Evolutionary conservation across 1,140 invertebrate species (phyloP).

Genomic region (Radopholus similis): DNA sequence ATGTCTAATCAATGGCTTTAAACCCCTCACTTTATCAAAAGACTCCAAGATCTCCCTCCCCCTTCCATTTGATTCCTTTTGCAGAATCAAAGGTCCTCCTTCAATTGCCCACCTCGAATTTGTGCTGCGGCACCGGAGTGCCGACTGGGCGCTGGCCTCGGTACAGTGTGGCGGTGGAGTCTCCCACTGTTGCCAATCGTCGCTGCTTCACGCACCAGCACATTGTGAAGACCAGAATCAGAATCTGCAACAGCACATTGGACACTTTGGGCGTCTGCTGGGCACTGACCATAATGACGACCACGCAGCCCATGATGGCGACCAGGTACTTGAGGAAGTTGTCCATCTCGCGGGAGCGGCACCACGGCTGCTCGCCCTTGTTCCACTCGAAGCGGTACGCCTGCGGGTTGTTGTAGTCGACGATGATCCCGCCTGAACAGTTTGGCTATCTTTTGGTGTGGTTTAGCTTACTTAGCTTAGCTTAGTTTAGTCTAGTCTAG

Average conservation of each 20-base stretch:
- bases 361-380: conserved; percentile 55
- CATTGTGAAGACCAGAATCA: conserved; percentile 39
- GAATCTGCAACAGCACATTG: conserved; percentile 23
- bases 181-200: conserved; percentile 2
- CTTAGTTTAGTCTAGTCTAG: no score
- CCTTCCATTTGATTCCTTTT: no score
- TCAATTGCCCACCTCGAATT: not conserved
- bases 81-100: no score
- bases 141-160: not conserved
- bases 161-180: not conserved
- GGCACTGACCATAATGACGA: conserved; percentile 32
- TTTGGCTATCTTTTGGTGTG: no score
- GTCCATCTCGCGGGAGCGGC: conserved; percentile 57
- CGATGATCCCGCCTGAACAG: conserved; percentile 49
- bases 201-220: conserved; percentile 44
- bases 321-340: conserved; percentile 58
- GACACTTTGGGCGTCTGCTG: not conserved
- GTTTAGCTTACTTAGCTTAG: no score
- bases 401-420: conserved; percentile 54
- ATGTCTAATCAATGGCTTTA: no score
- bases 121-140: not conserved
- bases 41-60: no score
- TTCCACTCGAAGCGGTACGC: conserved; percentile 60
- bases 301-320: conserved; percentile 38
- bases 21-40: no score